These are phyloP conservation scores for Ficedula albicollis DNA, from an alignment of 2,797 vertebrate genomes.

Conservation along the genomic window DNA sequence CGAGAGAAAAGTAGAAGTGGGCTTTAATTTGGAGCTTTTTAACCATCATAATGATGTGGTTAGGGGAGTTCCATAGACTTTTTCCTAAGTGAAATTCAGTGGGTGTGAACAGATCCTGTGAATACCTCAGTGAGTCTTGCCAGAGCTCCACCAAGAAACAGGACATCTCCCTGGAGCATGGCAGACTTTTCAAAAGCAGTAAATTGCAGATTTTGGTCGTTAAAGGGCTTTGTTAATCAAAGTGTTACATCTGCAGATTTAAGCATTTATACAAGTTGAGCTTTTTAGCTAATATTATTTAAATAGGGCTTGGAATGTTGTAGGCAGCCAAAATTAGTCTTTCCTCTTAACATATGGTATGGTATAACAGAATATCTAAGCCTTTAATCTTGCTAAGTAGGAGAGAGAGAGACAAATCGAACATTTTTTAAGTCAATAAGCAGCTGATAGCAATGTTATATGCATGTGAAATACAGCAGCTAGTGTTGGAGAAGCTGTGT, in stretches of 20 bases:
- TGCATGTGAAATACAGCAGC: constrained; percentile 37
- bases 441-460: constrained; percentile 39
- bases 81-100: constrained; percentile 16
- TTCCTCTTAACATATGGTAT: constrained; percentile 42
- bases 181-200: constrained; percentile 16
- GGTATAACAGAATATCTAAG: constrained; percentile 45
- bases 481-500: constrained; percentile 12
- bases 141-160: constrained; percentile 26
- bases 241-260: constrained; percentile 45
- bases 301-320: constrained; percentile 52
- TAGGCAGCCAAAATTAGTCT: constrained; percentile 46
- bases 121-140: not conserved
- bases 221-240: constrained; percentile 32
- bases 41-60: not conserved
- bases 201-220: constrained; percentile 38
- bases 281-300: constrained; percentile 49
- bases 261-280: constrained; percentile 43
- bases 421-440: constrained; percentile 52
- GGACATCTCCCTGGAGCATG: constrained; percentile 21
- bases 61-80: not conserved
- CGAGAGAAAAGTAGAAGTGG: not conserved
- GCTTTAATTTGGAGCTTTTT: not conserved
- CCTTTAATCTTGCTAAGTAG: constrained; percentile 61
- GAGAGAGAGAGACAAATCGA: constrained; percentile 54
- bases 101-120: not conserved